phyloP scores from a whole-genome alignment of 2,113 vertebrate genomes.

The Centropristis striata region DNA sequence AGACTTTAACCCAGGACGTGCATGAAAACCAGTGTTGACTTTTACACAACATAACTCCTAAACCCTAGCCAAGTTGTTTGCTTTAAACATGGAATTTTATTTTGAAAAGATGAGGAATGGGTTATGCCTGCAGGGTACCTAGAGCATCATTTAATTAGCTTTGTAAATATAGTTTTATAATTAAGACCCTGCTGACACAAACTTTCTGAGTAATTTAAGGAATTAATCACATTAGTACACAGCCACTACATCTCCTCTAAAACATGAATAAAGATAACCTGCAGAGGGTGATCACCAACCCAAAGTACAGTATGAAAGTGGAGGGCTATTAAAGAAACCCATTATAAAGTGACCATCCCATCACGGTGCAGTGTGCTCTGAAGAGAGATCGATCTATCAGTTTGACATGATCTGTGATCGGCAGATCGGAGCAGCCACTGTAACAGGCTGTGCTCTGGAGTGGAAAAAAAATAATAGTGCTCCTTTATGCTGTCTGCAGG shows the following conservation, averaged over 20 bases:
- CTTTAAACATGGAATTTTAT: too few relatives aligned
- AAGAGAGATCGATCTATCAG: constrained; percentile 17
- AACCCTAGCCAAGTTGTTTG: too few relatives aligned
- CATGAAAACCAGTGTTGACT: too few relatives aligned
- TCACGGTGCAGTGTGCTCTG: not conserved
- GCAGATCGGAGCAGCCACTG: constrained; percentile 40
- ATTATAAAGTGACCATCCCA: not conserved
- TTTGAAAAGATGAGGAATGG: too few relatives aligned
- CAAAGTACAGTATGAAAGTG: not conserved
- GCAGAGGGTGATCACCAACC: not conserved
- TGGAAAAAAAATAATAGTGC: constrained; percentile 18
- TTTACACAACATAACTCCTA: too few relatives aligned
- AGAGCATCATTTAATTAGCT: not conserved
- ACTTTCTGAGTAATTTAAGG: not conserved
- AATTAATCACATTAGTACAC: not conserved
- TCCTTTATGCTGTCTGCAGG: constrained; percentile 25
- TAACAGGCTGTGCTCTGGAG: constrained; percentile 19
- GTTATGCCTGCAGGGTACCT: too few relatives aligned
- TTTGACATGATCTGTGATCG: constrained; percentile 27
- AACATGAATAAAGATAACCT: not conserved
- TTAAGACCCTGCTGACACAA: not conserved
- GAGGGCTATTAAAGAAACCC: not conserved
- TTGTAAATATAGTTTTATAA: not conserved
- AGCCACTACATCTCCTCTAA: not conserved
- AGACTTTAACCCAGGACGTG: too few relatives aligned